phyloP scores from a whole-genome alignment of 2,113 vertebrate species.

The Neoarius graeffei region DNA sequence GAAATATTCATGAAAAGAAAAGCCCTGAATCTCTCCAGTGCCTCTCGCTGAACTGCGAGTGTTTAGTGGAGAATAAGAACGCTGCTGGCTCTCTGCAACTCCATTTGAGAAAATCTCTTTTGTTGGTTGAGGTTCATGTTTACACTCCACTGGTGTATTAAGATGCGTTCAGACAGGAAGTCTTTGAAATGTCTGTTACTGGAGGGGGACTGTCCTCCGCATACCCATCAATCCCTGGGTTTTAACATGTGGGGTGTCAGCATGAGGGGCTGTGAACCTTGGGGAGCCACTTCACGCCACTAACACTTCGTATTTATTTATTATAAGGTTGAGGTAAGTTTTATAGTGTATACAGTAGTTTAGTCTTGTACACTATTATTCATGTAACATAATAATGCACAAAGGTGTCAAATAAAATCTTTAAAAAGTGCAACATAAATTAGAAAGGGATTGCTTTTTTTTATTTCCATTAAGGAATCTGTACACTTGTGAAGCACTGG shows the following conservation, averaged over 20 bases:
- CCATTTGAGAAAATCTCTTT: conserved; percentile 62
- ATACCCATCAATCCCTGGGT: conserved; percentile 20
- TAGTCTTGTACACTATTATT: background rate
- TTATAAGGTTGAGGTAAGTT: background rate
- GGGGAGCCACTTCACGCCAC: background rate
- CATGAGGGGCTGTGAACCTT: conserved; percentile 62
- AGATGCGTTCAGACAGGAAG: conserved; percentile 53
- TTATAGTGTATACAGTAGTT: background rate
- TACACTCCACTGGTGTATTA: conserved; percentile 55
- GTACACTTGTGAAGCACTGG: background rate
- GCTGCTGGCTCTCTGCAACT: conserved; percentile 55
- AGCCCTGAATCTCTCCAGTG: conserved; percentile 15
- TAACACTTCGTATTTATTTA: background rate
- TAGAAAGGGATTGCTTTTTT: background rate
- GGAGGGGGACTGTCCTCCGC: conserved; percentile 5
- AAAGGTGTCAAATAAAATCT: background rate
- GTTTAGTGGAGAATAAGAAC: conserved; percentile 53
- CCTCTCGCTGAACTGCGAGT: conserved; percentile 34
- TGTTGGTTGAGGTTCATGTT: conserved; percentile 54
- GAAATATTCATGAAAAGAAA: conserved; percentile 51
- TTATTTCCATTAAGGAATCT: background rate
- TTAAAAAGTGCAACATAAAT: background rate
- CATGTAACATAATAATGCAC: background rate
- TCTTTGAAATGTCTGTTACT: conserved; percentile 38
- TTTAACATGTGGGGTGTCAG: conserved; percentile 12